Evolutionary conservation across 2,797 vertebrate species (phyloP).

Genomic region (Luscinia megarhynchos): DNA sequence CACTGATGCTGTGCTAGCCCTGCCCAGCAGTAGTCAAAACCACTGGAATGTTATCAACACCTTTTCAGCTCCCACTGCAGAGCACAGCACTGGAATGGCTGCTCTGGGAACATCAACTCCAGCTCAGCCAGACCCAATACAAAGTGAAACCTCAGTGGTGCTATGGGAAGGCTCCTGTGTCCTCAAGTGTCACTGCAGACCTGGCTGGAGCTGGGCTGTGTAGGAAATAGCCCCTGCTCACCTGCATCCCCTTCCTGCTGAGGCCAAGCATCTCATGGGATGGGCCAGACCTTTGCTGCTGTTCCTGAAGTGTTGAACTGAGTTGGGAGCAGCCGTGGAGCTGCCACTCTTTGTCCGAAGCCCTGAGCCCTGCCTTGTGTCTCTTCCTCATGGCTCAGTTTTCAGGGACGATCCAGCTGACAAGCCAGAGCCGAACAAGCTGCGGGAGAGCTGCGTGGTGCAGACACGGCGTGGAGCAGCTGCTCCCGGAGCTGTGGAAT

Average conservation of each 20-base stretch:
- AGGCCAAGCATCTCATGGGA: background rate
- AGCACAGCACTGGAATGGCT: background rate
- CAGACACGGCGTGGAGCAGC: slow-evolving; percentile 79
- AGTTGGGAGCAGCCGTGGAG: background rate
- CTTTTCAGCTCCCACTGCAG: background rate
- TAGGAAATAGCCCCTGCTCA: background rate
- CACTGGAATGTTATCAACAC: background rate
- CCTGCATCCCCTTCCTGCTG: background rate
- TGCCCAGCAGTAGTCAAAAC: background rate
- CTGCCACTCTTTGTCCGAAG: background rate
- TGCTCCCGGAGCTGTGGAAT: slow-evolving; percentile 82
- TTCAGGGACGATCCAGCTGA: slow-evolving; percentile 61
- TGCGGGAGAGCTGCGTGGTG: slow-evolving; percentile 82
- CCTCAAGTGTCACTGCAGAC: background rate
- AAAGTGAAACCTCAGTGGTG: background rate
- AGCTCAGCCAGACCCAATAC: background rate
- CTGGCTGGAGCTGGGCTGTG: background rate
- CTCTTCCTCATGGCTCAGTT: slow-evolving; percentile 40
- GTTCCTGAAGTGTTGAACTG: background rate
- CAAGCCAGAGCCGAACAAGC: slow-evolving; percentile 45
- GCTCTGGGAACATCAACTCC: background rate
- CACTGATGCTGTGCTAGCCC: background rate
- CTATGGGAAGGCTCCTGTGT: background rate
- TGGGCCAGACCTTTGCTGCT: background rate
- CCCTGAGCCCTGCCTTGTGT: background rate